Percentiles rank a stretch among this genome's conserved stretches.
Conservation (phyloP, 2,113 vertebrate species). For the Tapirus terrestris region DNA sequence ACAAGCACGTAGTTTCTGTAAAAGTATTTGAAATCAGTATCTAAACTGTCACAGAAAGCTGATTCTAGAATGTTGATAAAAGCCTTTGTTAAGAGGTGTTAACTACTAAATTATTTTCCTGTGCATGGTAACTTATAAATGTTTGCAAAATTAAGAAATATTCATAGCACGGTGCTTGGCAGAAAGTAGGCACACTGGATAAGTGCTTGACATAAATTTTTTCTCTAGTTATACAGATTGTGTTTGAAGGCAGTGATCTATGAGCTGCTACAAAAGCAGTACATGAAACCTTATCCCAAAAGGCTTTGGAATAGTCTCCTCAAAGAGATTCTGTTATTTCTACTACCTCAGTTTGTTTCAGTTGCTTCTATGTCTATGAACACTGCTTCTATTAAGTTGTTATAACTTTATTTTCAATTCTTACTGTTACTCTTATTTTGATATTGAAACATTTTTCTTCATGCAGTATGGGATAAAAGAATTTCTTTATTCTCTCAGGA, state of each 20-base stretch:
- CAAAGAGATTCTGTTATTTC: not conserved
- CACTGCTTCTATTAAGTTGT: not conserved
- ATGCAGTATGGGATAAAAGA: not conserved
- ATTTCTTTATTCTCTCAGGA: slow-evolving; percentile 27
- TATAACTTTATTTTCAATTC: not conserved
- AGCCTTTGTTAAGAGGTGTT: slow-evolving; percentile 10
- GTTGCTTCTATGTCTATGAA: not conserved
- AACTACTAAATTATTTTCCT: slow-evolving; percentile 34
- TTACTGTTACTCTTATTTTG: not conserved
- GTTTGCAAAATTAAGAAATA: not conserved
- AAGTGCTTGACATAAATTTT: not conserved
- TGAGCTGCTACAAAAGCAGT: not conserved
- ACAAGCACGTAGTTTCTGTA: slow-evolving; percentile 43
- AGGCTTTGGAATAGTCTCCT: not conserved
- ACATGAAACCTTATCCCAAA: not conserved
- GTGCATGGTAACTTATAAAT: not conserved
- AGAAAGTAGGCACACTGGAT: not conserved
- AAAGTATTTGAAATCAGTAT: slow-evolving; percentile 28
- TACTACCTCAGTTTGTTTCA: not conserved
- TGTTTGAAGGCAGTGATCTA: not conserved
- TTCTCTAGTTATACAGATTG: not conserved
- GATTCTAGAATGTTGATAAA: not conserved
- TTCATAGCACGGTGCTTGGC: not conserved
- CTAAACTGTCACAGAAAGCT: not conserved
- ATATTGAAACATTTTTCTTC: not conserved